Evolutionary conservation across 2,888 invertebrate genomes (phyloP).

Genomic region (Blastobasis lacticolella): DNA sequence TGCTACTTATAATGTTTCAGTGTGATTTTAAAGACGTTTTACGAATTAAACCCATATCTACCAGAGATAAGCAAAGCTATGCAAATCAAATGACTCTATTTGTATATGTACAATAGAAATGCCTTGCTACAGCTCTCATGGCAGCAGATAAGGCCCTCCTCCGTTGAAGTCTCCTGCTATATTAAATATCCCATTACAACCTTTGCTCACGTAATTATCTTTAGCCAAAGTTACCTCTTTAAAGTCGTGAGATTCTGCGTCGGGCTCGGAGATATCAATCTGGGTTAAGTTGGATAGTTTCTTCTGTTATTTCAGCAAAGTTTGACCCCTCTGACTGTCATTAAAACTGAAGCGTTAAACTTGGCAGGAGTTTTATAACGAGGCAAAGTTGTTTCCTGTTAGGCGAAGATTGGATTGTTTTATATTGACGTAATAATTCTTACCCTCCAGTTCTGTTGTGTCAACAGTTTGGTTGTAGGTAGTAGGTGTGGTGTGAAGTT

Average conservation of each 20-base stretch:
- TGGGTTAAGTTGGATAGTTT: conserved; percentile 22
- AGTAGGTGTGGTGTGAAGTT: too few relatives aligned
- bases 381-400: conserved; percentile 4
- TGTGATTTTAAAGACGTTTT: too few relatives aligned
- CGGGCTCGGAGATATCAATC: conserved; percentile 23
- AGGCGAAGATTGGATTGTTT: conserved; percentile 5
- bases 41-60: too few relatives aligned
- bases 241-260: conserved; percentile 13
- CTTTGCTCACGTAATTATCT: conserved; percentile 16
- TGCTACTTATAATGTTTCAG: too few relatives aligned
- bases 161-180: conserved; percentile 1
- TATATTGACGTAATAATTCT: conserved; percentile 1
- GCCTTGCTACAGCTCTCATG: too few relatives aligned
- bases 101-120: too few relatives aligned
- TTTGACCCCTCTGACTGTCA: conserved; percentile 19
- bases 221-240: conserved; percentile 13
- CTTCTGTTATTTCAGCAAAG: conserved; percentile 18
- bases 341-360: conserved; percentile 24
- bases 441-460: too few relatives aligned
- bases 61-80: too few relatives aligned
- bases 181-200: conserved; percentile 16
- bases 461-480: too few relatives aligned
- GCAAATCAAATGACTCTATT: too few relatives aligned
- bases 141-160: too few relatives aligned
- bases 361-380: conserved; percentile 17